Base-by-base conservation (phyloP, 2,888 invertebrate genomes). In the Parnassius glacialis region DNA sequence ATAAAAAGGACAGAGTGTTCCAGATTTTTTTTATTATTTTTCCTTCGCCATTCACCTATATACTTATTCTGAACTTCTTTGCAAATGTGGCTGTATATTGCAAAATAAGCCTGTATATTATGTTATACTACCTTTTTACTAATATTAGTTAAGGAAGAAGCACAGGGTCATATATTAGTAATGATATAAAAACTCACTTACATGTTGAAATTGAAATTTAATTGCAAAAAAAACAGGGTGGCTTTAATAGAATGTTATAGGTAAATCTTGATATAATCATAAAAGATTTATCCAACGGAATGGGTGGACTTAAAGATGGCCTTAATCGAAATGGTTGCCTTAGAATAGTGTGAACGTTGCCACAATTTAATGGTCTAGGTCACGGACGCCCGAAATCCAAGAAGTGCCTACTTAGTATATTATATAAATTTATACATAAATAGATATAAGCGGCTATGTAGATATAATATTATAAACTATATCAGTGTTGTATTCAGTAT, bases 371-470 rank as follows among this genome's bases (percentile, higher is more conserved):
- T 66, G 47, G 65, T 67, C 61, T 66, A 70, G 65, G 68, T 60
- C 67, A 65, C 65, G 59, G 63, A 61, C 71, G 73, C 66, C 56
- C 66, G 64, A 53, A 72, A 76, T 77, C 82, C 84, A 79, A 76
- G 73, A 84, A 84, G 84, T 84, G 84, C 85, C 85, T 84, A 81
- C 58, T 78, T 83, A 81, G 70, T 77, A 71, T 80, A 71, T 80
- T 80, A 71, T 80, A 75, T 73, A 74, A 73, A 64, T 54, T 62
- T 67, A 69, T 67, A 78, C 72, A 74, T 80, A 77, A 71, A 74
- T 70, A 70, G 76, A 72, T 71, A 60, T 66, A 72, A 76, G 74
- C 71, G 50, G 59, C 57, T 62, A 59, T 52, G 45, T 64, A 65
- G 50, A 57, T 64, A 63, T 60, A 64, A 59, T 50, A 48, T 48